phyloP scores from a whole-genome alignment of 2,113 vertebrate genomes.

The Ameiurus melas region DNA sequence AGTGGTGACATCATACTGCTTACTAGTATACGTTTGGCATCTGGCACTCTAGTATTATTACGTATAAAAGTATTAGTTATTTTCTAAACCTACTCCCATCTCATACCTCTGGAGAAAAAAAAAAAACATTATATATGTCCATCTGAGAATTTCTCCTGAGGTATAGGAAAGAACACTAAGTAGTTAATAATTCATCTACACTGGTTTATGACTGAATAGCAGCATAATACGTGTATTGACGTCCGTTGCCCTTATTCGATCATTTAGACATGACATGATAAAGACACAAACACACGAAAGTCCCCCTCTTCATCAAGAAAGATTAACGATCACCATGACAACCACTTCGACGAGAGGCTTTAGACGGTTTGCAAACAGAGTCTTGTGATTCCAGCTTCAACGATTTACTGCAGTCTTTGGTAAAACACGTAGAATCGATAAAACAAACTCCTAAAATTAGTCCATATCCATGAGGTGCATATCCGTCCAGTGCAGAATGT shows the following conservation, averaged over 20 bases:
- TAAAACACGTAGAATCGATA: conserved; percentile 13
- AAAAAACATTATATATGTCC: not conserved
- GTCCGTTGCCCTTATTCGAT: conserved; percentile 12
- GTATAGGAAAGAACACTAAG: conserved; percentile 7
- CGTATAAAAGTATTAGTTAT: conserved; percentile 29
- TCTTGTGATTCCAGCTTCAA: conserved; percentile 25
- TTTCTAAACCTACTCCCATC: conserved; percentile 4
- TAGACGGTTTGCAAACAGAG: conserved; percentile 36
- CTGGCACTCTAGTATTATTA: conserved; percentile 39
- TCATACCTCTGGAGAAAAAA: conserved; percentile 3
- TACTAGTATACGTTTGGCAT: conserved; percentile 45
- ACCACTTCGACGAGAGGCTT: conserved; percentile 11
- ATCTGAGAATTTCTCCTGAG: conserved; percentile 16
- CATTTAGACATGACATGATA: conserved; percentile 6
- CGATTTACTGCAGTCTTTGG: conserved; percentile 34
- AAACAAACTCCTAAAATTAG: not conserved
- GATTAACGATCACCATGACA: conserved; percentile 13
- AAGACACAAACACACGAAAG: not conserved
- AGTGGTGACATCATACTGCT: conserved; percentile 41
- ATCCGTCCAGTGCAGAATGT: not conserved
- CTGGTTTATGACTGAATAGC: conserved; percentile 18
- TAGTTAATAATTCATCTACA: conserved; percentile 16
- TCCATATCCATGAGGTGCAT: conserved; percentile 12
- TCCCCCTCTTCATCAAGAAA: conserved; percentile 16
- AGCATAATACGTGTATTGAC: conserved; percentile 1